Evolutionary conservation across 2,888 invertebrate genomes (phyloP), one percentile per base, ranked within the genome.

Genomic region (Antheraea yamamai): DNA sequence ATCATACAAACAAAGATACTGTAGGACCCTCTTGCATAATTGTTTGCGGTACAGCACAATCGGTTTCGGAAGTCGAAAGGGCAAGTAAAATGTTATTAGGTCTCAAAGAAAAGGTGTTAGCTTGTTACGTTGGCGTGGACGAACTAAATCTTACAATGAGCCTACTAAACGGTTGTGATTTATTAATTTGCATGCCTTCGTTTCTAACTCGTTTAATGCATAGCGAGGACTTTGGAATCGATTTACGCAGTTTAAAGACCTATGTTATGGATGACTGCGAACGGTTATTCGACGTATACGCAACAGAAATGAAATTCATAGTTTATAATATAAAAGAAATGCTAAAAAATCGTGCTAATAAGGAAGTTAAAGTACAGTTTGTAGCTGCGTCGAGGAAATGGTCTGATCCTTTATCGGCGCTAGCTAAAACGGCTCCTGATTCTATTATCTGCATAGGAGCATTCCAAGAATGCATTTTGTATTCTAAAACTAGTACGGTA

Each of bases 191-290:
- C 12, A 97, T 97, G 0, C 97, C 97, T 0, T 88, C 95, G 0
- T 95, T 85, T 87, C 96, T 83, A 80, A 94, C 77, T 84, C 96
- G 81, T 84, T 96, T 86, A 77, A 95, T 82, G 78, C 93, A 80
- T 84, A 87, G 83, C 0, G 8, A 35, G 39, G 88, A 92, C 68
- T 84, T 93, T 85, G 84, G 93, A 82, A 78, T 97, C 0, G 96
- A 96, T 84, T 91, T 97, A 3, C 93, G 95, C 12, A 92, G 96
- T 39, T 88, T 98, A 1, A 95, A 95, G 20, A 96, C 96, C 80
- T 88, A 97, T 64, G 95, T 97, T 8, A 86, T 98, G 0, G 97
- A 98, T 84, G 96, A 97, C 82, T 96, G 96, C 51, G 97, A 98
- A 80, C 87, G 96, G 16, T 89, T 97, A 52, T 87, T 96, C 2